These are phyloP conservation scores for Macrosoma leucophasiata DNA, from an alignment of 2,888 invertebrate species.

Conservation along the genomic window DNA sequence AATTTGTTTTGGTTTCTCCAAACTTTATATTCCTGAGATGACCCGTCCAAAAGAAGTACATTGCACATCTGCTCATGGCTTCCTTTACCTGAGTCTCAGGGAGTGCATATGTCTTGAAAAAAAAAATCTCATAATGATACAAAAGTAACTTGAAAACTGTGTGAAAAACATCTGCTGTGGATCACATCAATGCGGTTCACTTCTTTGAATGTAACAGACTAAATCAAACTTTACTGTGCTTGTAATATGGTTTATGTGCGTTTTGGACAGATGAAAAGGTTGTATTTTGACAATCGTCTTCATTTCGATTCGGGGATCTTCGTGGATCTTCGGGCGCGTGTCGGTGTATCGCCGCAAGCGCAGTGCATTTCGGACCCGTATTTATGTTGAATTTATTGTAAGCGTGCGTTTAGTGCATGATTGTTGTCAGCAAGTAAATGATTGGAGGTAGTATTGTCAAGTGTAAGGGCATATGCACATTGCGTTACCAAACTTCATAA, in stretches of 20 bases:
- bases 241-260: constrained; percentile 1
- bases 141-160: constrained; percentile 59
- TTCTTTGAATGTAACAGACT: constrained; percentile 20
- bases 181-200: constrained; percentile 20
- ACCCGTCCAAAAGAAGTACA: constrained; percentile 19
- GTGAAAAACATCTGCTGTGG: constrained; percentile 65
- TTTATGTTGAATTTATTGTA: constrained; percentile 33
- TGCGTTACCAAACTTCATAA: no score
- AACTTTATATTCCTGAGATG: no score
- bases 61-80: constrained; percentile 43
- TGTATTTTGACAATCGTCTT: constrained; percentile 42
- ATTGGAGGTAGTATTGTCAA: constrained; percentile 38
- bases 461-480: constrained; percentile 31
- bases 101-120: constrained; percentile 58
- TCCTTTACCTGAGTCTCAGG: constrained; percentile 56
- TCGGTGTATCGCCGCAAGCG: constrained; percentile 25
- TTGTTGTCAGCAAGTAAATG: constrained; percentile 43
- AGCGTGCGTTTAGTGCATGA: constrained; percentile 39
- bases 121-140: constrained; percentile 66
- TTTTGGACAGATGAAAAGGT: neutral
- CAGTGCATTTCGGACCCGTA: constrained; percentile 32
- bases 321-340: constrained; percentile 53
- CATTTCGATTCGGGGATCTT: constrained; percentile 41
- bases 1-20: no score
- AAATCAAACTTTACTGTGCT: constrained; percentile 17